A percentile compares a stretch with the other conserved stretches of the same genome.
These are phyloP conservation scores for Bambusicola thoracicus DNA, from an alignment of 2,113 vertebrate species.

Conservation along the genomic window DNA sequence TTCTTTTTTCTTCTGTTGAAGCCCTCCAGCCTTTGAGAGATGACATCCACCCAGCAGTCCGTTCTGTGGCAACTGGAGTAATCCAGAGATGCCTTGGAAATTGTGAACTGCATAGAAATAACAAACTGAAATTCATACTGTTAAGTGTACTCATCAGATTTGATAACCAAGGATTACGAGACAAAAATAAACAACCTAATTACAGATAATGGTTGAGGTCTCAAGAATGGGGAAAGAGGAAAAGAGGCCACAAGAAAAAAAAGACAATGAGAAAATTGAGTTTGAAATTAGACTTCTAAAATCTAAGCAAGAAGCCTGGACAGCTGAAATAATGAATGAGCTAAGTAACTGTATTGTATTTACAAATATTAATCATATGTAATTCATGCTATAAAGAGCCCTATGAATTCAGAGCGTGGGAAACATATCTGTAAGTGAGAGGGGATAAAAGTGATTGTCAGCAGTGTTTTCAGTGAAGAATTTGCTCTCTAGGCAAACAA, in stretches of 20 bases:
- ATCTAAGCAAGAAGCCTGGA: not conserved
- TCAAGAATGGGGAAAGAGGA: not conserved
- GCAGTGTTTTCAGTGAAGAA: not conserved
- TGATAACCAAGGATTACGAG: not conserved
- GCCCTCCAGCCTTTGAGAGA: not conserved
- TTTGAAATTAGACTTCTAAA: not conserved
- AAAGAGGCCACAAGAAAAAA: not conserved
- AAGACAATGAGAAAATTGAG: not conserved
- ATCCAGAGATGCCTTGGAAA: not conserved
- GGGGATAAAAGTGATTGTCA: not conserved
- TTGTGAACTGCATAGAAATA: not conserved
- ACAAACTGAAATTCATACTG: not conserved
- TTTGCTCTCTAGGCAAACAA: not conserved
- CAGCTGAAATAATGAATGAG: not conserved
- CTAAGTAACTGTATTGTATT: not conserved
- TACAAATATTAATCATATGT: not conserved
- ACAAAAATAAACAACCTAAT: conserved; percentile 35
- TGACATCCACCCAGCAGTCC: not conserved
- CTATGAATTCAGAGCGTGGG: not conserved
- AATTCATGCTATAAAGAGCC: not conserved
- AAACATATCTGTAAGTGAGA: not conserved
- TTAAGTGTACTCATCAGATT: not conserved
- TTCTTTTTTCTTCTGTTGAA: not conserved
- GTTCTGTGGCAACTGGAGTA: not conserved
- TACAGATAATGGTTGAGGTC: not conserved